phyloP scores from a whole-genome alignment of 2,888 invertebrate species.

The Branchellion lobata region DNA sequence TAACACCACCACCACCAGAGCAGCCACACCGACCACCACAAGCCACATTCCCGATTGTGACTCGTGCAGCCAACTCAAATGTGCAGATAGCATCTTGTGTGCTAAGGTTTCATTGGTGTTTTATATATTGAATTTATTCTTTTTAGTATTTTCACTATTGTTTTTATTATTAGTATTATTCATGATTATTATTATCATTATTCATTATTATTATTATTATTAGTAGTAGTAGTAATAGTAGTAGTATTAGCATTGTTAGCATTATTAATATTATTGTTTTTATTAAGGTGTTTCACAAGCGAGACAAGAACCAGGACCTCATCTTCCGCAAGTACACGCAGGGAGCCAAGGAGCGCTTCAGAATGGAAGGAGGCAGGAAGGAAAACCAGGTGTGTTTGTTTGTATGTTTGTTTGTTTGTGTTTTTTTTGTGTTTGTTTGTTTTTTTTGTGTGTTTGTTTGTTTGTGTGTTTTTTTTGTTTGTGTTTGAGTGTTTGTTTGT shows the following conservation, averaged over 20 bases:
- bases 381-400: slow-evolving; percentile 53
- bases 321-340: slow-evolving; percentile 79
- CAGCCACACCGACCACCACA: neutral
- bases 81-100: slow-evolving; percentile 67
- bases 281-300: slow-evolving; percentile 69
- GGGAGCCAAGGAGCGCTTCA: slow-evolving; percentile 68
- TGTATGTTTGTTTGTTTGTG: neutral
- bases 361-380: slow-evolving; percentile 55
- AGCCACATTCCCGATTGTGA: neutral
- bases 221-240: too few relatives aligned
- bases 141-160: too few relatives aligned
- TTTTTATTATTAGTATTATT: too few relatives aligned
- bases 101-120: too few relatives aligned
- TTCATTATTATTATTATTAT: too few relatives aligned
- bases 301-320: slow-evolving; percentile 74
- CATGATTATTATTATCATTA: too few relatives aligned
- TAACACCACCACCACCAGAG: neutral
- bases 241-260: too few relatives aligned
- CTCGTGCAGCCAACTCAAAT: slow-evolving; percentile 22
- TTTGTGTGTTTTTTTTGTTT: neutral
- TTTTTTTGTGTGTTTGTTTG: neutral
- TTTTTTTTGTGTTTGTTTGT: neutral
- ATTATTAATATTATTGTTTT: too few relatives aligned
- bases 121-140: too few relatives aligned
- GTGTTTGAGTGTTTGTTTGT: neutral